Conservation (phyloP, 2,797 vertebrate genomes). For the Phylloscopus collybita region DNA sequence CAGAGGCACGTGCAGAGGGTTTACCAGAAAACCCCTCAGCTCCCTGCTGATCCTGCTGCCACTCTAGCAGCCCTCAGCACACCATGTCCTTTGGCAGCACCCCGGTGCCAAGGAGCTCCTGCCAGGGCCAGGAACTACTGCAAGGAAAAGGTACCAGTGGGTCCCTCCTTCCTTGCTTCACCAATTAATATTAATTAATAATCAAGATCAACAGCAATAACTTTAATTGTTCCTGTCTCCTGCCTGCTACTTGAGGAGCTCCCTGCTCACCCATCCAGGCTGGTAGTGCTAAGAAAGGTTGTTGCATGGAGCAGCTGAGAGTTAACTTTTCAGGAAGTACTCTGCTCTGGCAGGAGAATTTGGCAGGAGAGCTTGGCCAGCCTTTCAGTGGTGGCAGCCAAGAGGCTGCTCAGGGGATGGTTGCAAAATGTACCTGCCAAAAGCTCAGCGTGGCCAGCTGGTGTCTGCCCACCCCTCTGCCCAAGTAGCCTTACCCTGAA, state of each 20-base stretch:
- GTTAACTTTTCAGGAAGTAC: constrained; percentile 62
- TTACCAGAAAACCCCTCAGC: neutral
- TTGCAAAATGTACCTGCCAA: constrained; percentile 23
- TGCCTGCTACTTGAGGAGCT: neutral
- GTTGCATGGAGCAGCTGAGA: neutral
- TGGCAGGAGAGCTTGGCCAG: constrained; percentile 44
- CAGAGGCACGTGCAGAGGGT: accelerated
- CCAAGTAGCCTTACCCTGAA: neutral
- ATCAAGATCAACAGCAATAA: neutral
- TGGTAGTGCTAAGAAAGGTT: constrained; percentile 13
- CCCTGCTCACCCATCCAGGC: neutral
- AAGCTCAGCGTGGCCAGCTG: neutral
- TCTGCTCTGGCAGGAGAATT: neutral
- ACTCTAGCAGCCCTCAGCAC: neutral
- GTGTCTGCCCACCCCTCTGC: neutral
- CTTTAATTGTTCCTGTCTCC: neutral
- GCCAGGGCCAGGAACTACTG: neutral
- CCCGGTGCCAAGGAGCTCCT: neutral
- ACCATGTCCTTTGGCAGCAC: accelerated
- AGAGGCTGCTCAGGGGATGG: neutral
- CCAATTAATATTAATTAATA: neutral
- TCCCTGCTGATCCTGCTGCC: neutral
- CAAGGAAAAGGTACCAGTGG: neutral
- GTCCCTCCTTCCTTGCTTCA: neutral
- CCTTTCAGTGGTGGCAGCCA: constrained; percentile 31